A percentile compares a stretch with the other conserved stretches of the same genome.
These are phyloP conservation scores for Odontophorus gujanensis DNA, from an alignment of 2,113 vertebrate genomes.

Conservation along the genomic window DNA sequence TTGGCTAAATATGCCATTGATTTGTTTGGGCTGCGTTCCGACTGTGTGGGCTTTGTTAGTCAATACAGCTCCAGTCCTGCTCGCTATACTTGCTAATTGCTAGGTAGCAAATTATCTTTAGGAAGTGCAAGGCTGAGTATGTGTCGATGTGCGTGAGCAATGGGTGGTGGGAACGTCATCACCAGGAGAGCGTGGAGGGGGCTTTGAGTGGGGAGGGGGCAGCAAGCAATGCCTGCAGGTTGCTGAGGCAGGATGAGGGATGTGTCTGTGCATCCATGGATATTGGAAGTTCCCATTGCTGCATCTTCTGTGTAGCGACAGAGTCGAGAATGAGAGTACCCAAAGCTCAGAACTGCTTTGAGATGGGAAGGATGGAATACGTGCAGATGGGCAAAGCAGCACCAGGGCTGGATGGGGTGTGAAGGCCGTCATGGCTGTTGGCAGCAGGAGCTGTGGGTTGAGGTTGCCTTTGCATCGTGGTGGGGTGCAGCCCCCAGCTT, in stretches of 20 bases:
- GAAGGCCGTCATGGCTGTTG: not conserved
- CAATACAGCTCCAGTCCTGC: conserved; percentile 74
- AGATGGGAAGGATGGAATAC: not conserved
- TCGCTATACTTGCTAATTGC: conserved; percentile 52
- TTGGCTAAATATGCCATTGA: conserved; percentile 78
- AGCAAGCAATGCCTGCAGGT: not conserved
- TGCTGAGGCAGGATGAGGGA: accelerated
- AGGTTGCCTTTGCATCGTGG: not conserved
- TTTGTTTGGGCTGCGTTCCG: conserved; percentile 80
- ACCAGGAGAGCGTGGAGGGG: not conserved
- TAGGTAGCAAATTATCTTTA: conserved; percentile 31
- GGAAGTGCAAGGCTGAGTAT: not conserved
- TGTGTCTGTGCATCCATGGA: accelerated
- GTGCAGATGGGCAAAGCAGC: not conserved
- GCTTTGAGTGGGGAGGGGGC: not conserved
- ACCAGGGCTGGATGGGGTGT: not conserved
- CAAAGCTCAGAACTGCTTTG: not conserved
- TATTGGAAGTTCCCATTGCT: not conserved
- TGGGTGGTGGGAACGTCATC: not conserved
- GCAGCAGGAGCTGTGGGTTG: no score
- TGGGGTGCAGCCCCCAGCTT: accelerated
- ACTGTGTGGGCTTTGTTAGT: conserved; percentile 77
- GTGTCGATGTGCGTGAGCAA: not conserved
- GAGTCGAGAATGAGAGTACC: not conserved
- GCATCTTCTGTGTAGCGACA: not conserved